Evolutionary conservation across 2,113 vertebrate species (phyloP).

Genomic region (Sialia sialis): DNA sequence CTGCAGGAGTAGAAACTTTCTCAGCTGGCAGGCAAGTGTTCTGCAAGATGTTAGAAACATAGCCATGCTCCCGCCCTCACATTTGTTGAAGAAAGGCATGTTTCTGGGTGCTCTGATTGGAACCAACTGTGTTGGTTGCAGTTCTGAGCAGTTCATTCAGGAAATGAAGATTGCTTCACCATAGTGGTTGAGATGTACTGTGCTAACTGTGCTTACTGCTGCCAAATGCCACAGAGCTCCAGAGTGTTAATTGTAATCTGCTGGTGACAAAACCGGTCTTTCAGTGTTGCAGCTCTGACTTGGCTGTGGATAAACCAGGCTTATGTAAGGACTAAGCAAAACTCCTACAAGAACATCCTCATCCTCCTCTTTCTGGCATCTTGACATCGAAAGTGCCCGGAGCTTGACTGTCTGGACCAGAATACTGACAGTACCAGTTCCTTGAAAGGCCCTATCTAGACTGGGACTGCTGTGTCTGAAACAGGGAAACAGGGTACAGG

Average conservation of each 20-base stretch:
- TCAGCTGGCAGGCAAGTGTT: neutral
- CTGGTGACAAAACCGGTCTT: neutral
- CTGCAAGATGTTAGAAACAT: neutral
- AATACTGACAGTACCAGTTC: neutral
- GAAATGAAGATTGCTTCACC: neutral
- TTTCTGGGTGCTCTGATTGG: neutral
- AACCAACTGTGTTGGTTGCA: neutral
- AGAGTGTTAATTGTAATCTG: neutral
- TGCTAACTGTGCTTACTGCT: neutral
- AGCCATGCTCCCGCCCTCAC: neutral
- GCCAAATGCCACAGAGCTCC: neutral
- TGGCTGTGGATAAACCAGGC: neutral
- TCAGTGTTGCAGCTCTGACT: neutral
- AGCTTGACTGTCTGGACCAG: neutral
- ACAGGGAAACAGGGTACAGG: neutral
- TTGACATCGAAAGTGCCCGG: neutral
- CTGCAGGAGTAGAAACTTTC: neutral
- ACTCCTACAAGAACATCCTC: neutral
- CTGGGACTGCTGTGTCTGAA: neutral
- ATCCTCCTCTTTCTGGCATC: neutral
- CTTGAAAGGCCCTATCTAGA: neutral
- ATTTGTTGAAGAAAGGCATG: rapidly evolving
- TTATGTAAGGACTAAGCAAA: neutral
- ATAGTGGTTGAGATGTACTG: neutral
- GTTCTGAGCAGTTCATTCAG: neutral